These are phyloP conservation scores for Petrolisthes manimaculis DNA, from an alignment of 2,888 invertebrate species.

Conservation along the genomic window DNA sequence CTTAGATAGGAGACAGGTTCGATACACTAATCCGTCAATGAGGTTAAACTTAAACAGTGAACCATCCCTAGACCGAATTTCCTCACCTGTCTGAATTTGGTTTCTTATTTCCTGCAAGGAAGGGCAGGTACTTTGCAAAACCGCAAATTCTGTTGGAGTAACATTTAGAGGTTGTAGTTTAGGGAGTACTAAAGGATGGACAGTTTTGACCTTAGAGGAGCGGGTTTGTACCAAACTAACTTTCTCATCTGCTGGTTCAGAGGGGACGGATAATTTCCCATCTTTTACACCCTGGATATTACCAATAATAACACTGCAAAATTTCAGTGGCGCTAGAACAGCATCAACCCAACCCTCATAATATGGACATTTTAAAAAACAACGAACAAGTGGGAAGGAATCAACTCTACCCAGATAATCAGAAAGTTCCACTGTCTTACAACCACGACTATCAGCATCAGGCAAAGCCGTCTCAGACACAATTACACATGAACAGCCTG, in stretches of 20 bases:
- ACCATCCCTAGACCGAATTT: neutral
- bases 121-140: neutral
- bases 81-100: neutral
- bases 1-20: neutral
- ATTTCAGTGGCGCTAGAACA: constrained; percentile 24
- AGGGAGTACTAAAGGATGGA: neutral
- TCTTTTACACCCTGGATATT: neutral
- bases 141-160: neutral
- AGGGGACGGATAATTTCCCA: neutral
- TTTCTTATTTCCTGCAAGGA: neutral
- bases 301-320: constrained; percentile 18
- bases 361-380: constrained; percentile 26
- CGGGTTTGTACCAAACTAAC: neutral
- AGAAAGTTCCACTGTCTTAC: neutral
- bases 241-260: neutral
- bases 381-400: neutral
- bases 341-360: constrained; percentile 31
- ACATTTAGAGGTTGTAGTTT: neutral
- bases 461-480: constrained; percentile 23
- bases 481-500: constrained; percentile 27
- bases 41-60: constrained; percentile 5
- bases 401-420: constrained; percentile 31
- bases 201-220: neutral
- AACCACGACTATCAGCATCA: neutral
- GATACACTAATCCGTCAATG: neutral